phyloP scores from a whole-genome alignment of 2,888 invertebrate species.

The Eristalis pertinax region DNA sequence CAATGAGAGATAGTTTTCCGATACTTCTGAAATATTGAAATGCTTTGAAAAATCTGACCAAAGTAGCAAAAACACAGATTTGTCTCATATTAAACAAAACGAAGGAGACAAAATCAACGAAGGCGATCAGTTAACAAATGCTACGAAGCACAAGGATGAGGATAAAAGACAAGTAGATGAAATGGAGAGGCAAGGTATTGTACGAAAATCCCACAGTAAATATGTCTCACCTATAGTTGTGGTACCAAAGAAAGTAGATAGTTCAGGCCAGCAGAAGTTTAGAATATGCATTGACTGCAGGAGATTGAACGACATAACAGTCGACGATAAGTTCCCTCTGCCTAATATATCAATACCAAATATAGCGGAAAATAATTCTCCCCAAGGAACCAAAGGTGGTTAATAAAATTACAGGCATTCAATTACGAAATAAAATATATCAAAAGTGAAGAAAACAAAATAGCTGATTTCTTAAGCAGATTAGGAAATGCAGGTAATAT shows the following conservation, averaged over 20 bases:
- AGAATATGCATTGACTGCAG: neutral
- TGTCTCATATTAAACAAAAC: neutral
- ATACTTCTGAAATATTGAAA: neutral
- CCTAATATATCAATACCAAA: slow-evolving; percentile 41
- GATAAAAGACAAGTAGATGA: too few species aligned
- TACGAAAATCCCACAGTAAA: too few species aligned
- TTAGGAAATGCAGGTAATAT: neutral
- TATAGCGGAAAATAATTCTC: too few species aligned
- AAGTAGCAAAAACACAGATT: neutral
- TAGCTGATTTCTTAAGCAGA: neutral
- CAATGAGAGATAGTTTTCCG: neutral
- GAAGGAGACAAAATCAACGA: neutral
- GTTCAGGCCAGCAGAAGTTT: neutral
- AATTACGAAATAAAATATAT: too few species aligned
- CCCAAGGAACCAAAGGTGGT: neutral
- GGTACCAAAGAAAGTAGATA: neutral
- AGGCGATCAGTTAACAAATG: too few species aligned
- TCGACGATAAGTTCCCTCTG: slow-evolving; percentile 30
- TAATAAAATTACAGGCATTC: too few species aligned
- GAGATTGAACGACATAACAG: neutral
- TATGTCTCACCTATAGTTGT: neutral
- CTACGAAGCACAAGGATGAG: too few species aligned
- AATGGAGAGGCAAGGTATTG: too few species aligned
- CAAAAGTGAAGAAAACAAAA: too few species aligned
- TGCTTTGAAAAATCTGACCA: neutral